Conservation (phyloP, 2,888 invertebrate genomes). For the Drosophila diplacantha region DNA sequence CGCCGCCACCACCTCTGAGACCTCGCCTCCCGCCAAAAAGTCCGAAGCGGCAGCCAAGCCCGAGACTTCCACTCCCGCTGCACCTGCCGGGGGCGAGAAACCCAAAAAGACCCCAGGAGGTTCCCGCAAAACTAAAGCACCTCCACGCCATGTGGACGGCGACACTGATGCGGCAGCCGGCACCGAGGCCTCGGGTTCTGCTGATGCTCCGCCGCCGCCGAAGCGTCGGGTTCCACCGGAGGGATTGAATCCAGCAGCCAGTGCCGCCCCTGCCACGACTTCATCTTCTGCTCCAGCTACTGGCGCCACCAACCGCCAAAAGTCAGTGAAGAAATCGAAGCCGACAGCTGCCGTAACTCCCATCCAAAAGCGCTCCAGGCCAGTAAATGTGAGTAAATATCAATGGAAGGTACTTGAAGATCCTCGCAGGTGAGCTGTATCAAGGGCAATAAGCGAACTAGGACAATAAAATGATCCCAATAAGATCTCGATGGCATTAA, state of each 20-base stretch:
- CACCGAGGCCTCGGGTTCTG: conserved; percentile 11
- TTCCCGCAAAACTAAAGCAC: conserved; percentile 86
- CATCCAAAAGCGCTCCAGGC: conserved; percentile 54
- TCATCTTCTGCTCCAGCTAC: not conserved
- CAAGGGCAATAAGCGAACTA: not conserved
- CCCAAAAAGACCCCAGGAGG: conserved; percentile 80
- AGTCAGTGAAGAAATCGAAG: conserved; percentile 52
- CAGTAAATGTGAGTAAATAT: conserved; percentile 35
- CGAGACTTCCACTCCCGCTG: conserved; percentile 11
- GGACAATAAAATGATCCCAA: not conserved
- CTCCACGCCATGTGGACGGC: conserved; percentile 72
- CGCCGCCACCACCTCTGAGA: not conserved
- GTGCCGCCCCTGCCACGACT: not conserved
- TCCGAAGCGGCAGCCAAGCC: conserved; percentile 1
- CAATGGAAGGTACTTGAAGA: not conserved
- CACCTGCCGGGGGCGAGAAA: conserved; percentile 25
- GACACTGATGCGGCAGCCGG: conserved; percentile 62
- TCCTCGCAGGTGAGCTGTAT: not conserved
- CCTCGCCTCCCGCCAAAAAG: not conserved
- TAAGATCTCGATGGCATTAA: not conserved
- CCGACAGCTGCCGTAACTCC: conserved; percentile 70
- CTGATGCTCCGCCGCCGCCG: conserved; percentile 55
- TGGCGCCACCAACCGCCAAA: conserved; percentile 10
- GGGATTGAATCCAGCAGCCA: conserved; percentile 39
- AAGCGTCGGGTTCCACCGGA: conserved; percentile 70